Base-by-base conservation (phyloP, 2,888 invertebrate genomes). In the Apodemia mormo region DNA sequence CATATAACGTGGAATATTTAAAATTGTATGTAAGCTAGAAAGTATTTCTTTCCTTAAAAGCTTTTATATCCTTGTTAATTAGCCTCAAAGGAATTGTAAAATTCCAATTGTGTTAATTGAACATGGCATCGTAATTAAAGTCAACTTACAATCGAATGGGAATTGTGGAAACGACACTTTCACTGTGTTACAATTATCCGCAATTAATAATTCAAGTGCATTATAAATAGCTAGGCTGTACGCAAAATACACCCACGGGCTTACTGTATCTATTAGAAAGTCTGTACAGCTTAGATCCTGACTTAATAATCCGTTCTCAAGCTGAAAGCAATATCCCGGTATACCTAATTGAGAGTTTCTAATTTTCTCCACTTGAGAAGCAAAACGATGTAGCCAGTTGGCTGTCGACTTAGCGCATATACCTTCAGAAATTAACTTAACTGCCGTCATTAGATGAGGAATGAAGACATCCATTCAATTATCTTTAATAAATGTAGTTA, bases 321-420 rank as follows among this genome's bases (percentile, higher is more conserved):
- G 82, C 85, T 86, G 85, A 86, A 86, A 86, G 84, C 81, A 74
- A 78, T 84, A 84, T 86, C 84, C 85, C 82, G 82, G 77, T 79
- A 76, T 76, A 75, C 76, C 76, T 76, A 74, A 73, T 69, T 74
- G 65, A 73, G 72, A 79, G 81, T 90, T 88, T 89, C 88, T 87
- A 85, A 85, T 85, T 90, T 88, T 80, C 81, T 80, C 76, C 73
- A 76, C 76, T 73, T 69, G 71, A 43, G 43, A 68, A 68, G 72
- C 70, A 75, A 77, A 76, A 76, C 76, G 73, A 75, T 73, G 70
- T 68, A 71, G 72, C 73, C 72, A 78, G 80, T 82, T 82, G 80
- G 77, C 78, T 82, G 78, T 78, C 75, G 73, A 74, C 69, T 72
- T 76, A 43, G 10, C 43, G 43, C 6, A 40, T 43, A 10, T 43